Evolutionary conservation across 2,888 invertebrate genomes (phyloP).

Genomic region (Nymphalis c-album): DNA sequence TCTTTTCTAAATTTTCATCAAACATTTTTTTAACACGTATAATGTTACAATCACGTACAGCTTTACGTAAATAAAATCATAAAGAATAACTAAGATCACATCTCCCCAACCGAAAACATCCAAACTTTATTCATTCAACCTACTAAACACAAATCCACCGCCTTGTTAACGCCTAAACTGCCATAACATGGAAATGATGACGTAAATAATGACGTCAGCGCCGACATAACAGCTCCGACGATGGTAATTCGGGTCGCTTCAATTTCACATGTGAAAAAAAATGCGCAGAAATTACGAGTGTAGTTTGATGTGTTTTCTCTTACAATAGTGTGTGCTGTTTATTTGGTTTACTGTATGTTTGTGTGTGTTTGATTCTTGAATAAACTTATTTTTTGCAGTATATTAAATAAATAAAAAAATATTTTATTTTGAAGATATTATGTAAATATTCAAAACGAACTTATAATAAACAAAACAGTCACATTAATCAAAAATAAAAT

Average conservation of each 20-base stretch:
- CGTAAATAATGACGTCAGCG: conserved; percentile 20
- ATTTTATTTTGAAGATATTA: no score
- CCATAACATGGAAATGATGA: conserved; percentile 12
- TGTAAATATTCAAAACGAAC: no score
- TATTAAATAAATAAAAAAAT: no score
- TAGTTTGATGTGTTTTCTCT: neutral
- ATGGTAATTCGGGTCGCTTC: conserved; percentile 11
- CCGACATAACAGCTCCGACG: conserved; percentile 2
- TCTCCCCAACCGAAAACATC: neutral
- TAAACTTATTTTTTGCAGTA: no score
- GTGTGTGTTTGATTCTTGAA: neutral
- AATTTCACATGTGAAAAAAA: conserved; percentile 4
- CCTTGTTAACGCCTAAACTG: conserved; percentile 11
- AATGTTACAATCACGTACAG: no score
- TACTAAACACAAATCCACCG: conserved; percentile 1
- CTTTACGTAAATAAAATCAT: conserved; percentile 1
- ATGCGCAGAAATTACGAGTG: neutral
- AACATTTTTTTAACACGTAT: no score
- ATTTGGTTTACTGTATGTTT: no score
- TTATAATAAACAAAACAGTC: no score
- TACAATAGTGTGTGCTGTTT: neutral
- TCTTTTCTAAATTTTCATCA: no score
- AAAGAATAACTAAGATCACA: neutral
- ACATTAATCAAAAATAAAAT: no score
- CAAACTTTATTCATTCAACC: conserved; percentile 9